These are phyloP conservation scores for Melanotaenia trifasciata DNA, from an alignment of 2,797 vertebrate genomes.

Conservation along the genomic window DNA sequence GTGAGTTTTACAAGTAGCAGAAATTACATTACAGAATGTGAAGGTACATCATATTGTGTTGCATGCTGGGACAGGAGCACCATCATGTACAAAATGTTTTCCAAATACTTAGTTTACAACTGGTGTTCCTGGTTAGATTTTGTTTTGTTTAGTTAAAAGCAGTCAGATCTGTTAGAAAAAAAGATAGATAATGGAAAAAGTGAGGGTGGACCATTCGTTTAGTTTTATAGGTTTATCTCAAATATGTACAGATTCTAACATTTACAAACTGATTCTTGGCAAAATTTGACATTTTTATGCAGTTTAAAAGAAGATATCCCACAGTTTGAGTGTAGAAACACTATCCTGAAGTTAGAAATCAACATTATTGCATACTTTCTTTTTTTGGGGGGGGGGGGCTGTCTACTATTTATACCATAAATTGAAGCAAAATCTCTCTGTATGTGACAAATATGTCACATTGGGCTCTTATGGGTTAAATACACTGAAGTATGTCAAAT, in stretches of 20 bases:
- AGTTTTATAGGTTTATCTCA: too few species aligned
- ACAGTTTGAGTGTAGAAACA: neutral
- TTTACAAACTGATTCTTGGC: neutral
- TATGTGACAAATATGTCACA: too few species aligned
- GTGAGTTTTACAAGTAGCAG: conserved; percentile 75
- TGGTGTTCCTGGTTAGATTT: neutral
- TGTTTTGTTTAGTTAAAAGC: neutral
- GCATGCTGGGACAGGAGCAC: neutral
- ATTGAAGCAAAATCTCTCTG: too few species aligned
- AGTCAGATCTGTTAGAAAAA: neutral
- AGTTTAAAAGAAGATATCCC: too few species aligned
- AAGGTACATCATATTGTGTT: neutral
- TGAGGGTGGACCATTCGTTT: neutral
- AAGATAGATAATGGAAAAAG: neutral
- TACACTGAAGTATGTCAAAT: neutral
- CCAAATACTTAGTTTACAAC: neutral
- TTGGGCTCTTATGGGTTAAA: neutral
- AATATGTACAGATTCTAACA: too few species aligned
- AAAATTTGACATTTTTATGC: neutral
- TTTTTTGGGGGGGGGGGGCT: too few species aligned
- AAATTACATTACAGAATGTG: neutral
- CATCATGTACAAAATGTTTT: neutral
- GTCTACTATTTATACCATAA: too few species aligned
- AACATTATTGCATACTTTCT: too few species aligned
- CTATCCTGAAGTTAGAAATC: too few species aligned